These are phyloP conservation scores for Silurus aristotelis DNA, from an alignment of 2,797 vertebrate genomes.

Conservation along the genomic window DNA sequence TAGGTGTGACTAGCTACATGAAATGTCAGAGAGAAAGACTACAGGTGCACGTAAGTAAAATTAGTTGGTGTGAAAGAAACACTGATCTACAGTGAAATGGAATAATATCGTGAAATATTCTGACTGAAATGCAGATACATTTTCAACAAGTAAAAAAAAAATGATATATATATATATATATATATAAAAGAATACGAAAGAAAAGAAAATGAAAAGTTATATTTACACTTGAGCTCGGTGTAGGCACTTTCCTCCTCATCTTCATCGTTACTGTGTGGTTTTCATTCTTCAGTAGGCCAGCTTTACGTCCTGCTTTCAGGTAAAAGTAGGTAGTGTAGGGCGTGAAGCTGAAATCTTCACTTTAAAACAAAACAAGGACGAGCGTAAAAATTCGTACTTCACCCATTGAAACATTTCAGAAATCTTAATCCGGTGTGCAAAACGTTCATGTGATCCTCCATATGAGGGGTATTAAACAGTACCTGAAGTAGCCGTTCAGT, in stretches of 20 bases:
- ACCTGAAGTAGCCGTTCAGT: conserved; percentile 88
- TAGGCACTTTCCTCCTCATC: conserved; percentile 60
- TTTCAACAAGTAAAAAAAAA: neutral
- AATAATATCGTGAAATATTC: too few species aligned
- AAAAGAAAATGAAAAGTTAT: neutral
- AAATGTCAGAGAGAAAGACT: neutral
- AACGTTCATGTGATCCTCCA: too few species aligned
- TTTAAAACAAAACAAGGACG: conserved; percentile 54
- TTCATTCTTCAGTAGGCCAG: conserved; percentile 78
- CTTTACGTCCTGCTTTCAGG: conserved; percentile 86
- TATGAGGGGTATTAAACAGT: neutral
- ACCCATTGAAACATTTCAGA: neutral
- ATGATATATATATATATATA: neutral
- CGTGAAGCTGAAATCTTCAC: conserved; percentile 97
- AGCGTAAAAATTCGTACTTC: neutral
- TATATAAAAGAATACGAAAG: neutral
- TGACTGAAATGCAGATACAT: neutral
- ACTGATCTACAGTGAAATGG: neutral
- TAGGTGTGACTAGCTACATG: neutral
- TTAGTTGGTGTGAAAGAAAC: conserved; percentile 1
- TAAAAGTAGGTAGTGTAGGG: conserved; percentile 95
- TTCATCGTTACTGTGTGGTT: conserved; percentile 77
- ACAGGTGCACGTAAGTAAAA: neutral
- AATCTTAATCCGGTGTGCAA: neutral
- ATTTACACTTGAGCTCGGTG: conserved; percentile 32